These are phyloP conservation scores for Lasaia peninsularis DNA, from an alignment of 1,140 invertebrate species.

Conservation along the genomic window DNA sequence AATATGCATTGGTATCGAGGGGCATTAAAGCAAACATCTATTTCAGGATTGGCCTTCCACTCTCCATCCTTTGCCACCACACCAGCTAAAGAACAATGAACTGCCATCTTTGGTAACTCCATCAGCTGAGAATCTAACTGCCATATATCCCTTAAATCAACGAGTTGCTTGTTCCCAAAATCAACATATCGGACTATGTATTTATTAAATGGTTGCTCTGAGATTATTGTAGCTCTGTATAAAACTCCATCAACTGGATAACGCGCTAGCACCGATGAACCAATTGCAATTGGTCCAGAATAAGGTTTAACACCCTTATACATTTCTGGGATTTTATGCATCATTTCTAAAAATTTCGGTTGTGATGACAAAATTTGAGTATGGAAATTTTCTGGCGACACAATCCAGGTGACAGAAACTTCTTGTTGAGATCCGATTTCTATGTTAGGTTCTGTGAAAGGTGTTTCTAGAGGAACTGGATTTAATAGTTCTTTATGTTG, in stretches of 20 bases:
- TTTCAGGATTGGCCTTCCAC: conserved; percentile 77
- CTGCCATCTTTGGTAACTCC: conserved; percentile 82
- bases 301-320: conserved; percentile 78
- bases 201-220: conserved; percentile 74
- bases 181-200: conserved; percentile 84
- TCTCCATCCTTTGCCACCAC: conserved; percentile 73
- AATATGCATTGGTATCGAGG: conserved; percentile 78
- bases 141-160: conserved; percentile 81
- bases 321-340: conserved; percentile 82
- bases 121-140: conserved; percentile 81
- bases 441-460: conserved; percentile 42
- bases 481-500: conserved; percentile 51
- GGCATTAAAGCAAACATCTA: conserved; percentile 79
- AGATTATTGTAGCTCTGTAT: conserved; percentile 81
- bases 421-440: conserved; percentile 58
- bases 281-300: conserved; percentile 66
- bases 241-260: conserved; percentile 83
- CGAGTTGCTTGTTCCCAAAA: conserved; percentile 83
- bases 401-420: conserved; percentile 64
- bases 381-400: conserved; percentile 82
- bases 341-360: conserved; percentile 80
- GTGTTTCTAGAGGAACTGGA: conserved; percentile 41
- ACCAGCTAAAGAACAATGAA: conserved; percentile 81
- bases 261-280: conserved; percentile 81
- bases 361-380: conserved; percentile 78